Base-by-base conservation (phyloP, 2,113 vertebrate species). In the Melanotaenia duboulayi region DNA sequence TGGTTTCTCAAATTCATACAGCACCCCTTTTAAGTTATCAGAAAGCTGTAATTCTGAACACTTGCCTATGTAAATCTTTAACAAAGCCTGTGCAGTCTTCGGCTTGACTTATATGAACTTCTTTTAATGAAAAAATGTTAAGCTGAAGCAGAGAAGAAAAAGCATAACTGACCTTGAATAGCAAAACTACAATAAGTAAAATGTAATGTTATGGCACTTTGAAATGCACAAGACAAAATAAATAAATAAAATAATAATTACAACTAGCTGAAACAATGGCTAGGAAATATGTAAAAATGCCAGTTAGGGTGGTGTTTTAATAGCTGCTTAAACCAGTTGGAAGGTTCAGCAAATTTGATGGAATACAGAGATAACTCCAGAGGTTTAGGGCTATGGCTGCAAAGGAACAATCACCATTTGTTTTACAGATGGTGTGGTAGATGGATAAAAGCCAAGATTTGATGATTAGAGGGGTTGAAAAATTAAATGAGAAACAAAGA, bases 121-220 rank as follows among this genome's bases (percentile, higher is more conserved):
- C 32, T 35, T 35, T 35, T 35, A 5, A 8, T 35, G 1, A 19
- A 19, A 16, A 16, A 7, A 46, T 16, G 3, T 46, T 1, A 46
- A 46, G 44, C 44, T 54, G 50, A 54, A 54, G 17, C 62, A 72
- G 51, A 16, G 22, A 32, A 40, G 4, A 10, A 65, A 37, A 24
- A 44, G 4, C 25, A 50, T n/a, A 14, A 50, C 56, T 40, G 48
- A 46, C 19, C 56, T 61, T 67, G n/a, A 49, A 67, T 9, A 11
- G 4, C 40, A 42, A 71, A 49, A 20, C 51, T 24, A 44, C 48
- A 28, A 28, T 35, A 35, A 5, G 32, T 35, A 35, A 35, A 35
- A 35, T 35, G 32, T 5, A 9, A 35, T 35, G 8, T 35, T 35
- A 9, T 9, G 8, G 5, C 32, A 35, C 32, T 35, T 35, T 35